A percentile compares a stretch with the other conserved stretches of the same genome.
These are phyloP conservation scores for Acipenser oxyrinchus DNA, from an alignment of 2,797 vertebrate genomes.

Conservation along the genomic window DNA sequence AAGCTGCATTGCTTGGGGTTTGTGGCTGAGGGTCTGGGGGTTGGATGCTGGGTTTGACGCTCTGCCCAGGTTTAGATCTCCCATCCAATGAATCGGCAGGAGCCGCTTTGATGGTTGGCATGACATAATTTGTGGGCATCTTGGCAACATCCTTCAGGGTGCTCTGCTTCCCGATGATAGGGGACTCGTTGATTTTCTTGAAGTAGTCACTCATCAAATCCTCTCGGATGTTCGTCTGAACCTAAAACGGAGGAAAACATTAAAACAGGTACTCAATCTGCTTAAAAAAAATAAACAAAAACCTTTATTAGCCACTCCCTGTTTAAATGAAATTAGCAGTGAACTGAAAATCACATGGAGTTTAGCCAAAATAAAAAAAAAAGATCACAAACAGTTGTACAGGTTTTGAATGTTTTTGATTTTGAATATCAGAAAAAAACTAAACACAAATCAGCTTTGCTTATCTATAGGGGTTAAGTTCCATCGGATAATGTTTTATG, in stretches of 20 bases:
- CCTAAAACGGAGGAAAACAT: conserved; percentile 31
- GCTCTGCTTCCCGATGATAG: conserved; percentile 24
- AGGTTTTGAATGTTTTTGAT: no score
- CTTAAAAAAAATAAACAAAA: conserved; percentile 25
- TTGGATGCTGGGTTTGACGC: conserved; percentile 69
- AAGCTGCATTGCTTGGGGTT: conserved; percentile 19
- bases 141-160: conserved; percentile 45
- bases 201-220: conserved; percentile 79
- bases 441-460: no score
- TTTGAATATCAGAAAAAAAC: no score
- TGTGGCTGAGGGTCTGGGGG: conserved; percentile 36
- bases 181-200: conserved; percentile 52
- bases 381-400: no score
- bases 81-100: conserved; percentile 36
- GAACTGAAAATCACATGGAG: neutral
- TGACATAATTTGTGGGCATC: conserved; percentile 68
- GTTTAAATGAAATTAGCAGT: neutral
- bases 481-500: no score
- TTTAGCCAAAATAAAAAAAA: neutral
- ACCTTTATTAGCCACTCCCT: neutral
- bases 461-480: no score
- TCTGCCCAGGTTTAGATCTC: conserved; percentile 70
- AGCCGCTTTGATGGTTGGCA: conserved; percentile 62
- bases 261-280: conserved; percentile 22
- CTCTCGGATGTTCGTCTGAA: conserved; percentile 64